Percentiles rank a stretch among this genome's conserved stretches.
phyloP scores from a whole-genome alignment of 2,888 invertebrate species.

The Heliconius erato region DNA sequence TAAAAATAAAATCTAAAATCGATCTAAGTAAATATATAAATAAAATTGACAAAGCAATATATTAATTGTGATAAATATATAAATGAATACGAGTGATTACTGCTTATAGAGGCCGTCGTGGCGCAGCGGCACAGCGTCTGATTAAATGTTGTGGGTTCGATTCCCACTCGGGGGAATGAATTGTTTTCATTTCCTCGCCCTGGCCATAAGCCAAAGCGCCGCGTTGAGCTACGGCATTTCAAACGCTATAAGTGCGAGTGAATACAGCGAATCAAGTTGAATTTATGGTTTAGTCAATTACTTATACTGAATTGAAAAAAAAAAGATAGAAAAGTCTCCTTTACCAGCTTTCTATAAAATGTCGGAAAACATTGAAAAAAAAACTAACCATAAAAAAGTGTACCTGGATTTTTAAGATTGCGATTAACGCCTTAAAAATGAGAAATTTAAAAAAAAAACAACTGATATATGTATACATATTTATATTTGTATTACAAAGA shows the following conservation, averaged over 20 bases:
- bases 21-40: constrained; percentile 1
- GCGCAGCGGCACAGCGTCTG: background rate
- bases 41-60: constrained; percentile 21
- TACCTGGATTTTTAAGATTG: background rate
- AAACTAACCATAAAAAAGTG: background rate
- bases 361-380: background rate
- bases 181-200: background rate
- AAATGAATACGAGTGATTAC: background rate
- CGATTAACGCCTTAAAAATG: constrained; percentile 8
- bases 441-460: background rate
- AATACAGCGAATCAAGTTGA: background rate
- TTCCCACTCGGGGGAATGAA: background rate
- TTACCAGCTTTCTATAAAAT: background rate
- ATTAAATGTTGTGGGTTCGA: background rate
- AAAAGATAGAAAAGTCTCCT: background rate
- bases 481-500: constrained; percentile 14
- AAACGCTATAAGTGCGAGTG: background rate
- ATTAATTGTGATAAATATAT: constrained; percentile 13
- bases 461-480: background rate
- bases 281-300: background rate
- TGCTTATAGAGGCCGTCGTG: background rate
- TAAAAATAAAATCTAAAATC: background rate
- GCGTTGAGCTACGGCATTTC: background rate
- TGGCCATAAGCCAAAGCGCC: background rate
- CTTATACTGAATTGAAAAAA: background rate